Evolutionary conservation across 2,113 vertebrate genomes (phyloP), one percentile per base, ranked within the genome.

Genomic region (Triplophysa dalaica): DNA sequence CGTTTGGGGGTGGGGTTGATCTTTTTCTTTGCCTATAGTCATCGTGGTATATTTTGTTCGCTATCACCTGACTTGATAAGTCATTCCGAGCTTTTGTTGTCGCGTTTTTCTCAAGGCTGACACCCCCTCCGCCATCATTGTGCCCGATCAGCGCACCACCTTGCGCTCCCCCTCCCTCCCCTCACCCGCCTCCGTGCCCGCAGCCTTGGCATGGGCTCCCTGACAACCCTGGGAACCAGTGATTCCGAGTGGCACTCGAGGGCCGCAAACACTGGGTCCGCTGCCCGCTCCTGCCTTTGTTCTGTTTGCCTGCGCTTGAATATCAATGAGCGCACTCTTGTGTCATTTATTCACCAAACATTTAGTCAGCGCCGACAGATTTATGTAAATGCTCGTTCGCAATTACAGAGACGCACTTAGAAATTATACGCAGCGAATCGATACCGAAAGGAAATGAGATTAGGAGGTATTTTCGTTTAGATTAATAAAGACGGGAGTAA

Each of bases 151-250:
- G 43, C 43, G 48, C 38, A 26, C 64, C 63, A 26, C 78, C 60
- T 2, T 48, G 33, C 33, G 33, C 33, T 38, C 76, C 10, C 50
- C 12, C 64, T 26, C 76, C 52, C 19, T 61, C 75, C 79, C 80
- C 62, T 73, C 84, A 38, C 52, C 80, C 72, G 72, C 56, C 43
- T 81, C 61, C 26, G 54, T 62, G 82, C 86, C 75, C 78, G 22
- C 54, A 79, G 78, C 81, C 79, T 84, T 84, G 81, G 84, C 86
- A 82, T 75, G 19, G 73, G 70, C 77, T 83, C 64, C 81, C 58
- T 88, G 87, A 78, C 87, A 87, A 83, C 85, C 85, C 85, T 88
- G 87, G 87, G 85, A 87, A 87, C 85, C 48, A 79, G 84, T 72
- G 75, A 62, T 84, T 82, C 85, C 66, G 82, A 86, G 81, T 87